These are phyloP conservation scores for Callospermophilus lateralis DNA, from an alignment of 2,113 vertebrate species.

Conservation along the genomic window DNA sequence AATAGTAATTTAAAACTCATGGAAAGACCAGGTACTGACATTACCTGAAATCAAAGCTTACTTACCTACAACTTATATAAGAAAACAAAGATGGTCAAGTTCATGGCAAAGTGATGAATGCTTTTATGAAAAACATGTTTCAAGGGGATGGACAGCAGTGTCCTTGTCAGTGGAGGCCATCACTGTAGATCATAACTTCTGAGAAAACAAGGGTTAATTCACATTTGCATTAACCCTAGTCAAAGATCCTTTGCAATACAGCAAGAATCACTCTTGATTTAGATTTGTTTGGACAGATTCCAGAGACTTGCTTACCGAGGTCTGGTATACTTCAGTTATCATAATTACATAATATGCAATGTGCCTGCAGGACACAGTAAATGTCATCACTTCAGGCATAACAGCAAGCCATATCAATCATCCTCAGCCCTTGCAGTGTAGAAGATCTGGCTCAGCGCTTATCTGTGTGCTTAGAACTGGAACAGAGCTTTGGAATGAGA, in stretches of 20 bases:
- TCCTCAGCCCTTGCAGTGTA: not conserved
- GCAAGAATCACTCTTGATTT: not conserved
- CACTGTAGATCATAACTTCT: not conserved
- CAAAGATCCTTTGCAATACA: rapidly evolving
- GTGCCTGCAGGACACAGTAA: not conserved
- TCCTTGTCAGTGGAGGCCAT: too few species aligned
- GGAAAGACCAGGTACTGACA: not conserved
- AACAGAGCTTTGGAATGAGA: not conserved
- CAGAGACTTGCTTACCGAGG: not conserved
- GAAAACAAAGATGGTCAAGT: not conserved
- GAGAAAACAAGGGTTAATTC: not conserved
- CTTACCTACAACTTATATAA: not conserved
- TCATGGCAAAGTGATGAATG: not conserved
- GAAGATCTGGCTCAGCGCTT: not conserved
- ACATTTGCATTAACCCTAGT: not conserved
- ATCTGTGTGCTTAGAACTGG: not conserved
- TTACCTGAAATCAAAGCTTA: not conserved
- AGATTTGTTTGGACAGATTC: not conserved
- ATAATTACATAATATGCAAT: not conserved
- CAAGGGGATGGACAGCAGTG: not conserved
- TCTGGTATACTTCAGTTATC: not conserved
- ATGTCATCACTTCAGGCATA: not conserved
- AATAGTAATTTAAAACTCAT: not conserved
- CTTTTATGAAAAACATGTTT: not conserved
- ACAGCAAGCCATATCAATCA: not conserved